Percentiles rank a stretch among this genome's conserved stretches.
These are phyloP conservation scores for Sminthurinus aureus DNA, from an alignment of 2,888 invertebrate species.

Conservation along the genomic window DNA sequence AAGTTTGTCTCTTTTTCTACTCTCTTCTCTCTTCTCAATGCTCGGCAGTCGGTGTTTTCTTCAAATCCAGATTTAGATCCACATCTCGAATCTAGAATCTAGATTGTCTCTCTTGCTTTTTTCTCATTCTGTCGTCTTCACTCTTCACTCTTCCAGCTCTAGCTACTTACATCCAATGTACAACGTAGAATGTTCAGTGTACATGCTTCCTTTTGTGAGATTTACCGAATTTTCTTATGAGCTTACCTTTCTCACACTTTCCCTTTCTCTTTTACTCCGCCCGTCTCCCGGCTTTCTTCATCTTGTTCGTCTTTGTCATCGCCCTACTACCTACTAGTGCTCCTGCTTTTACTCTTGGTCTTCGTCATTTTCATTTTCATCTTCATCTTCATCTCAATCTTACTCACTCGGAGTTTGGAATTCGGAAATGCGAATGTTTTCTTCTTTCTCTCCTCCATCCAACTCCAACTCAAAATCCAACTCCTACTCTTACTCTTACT, in stretches of 20 bases:
- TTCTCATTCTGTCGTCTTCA: not conserved
- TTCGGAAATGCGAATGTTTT: not conserved
- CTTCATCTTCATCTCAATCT: not conserved
- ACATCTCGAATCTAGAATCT: not conserved
- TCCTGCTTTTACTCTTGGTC: not conserved
- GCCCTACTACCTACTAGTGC: not conserved
- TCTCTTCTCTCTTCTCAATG: conserved; percentile 16
- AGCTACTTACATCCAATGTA: too few species aligned
- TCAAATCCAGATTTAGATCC: too few species aligned
- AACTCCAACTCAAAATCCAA: not conserved
- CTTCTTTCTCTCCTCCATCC: not conserved
- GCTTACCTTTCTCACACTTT: conserved; percentile 38
- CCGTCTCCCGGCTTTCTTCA: not conserved
- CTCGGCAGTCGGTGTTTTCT: too few species aligned
- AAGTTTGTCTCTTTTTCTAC: not conserved
- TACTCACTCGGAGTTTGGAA: not conserved
- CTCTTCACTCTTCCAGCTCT: too few species aligned
- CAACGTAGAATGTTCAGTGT: too few species aligned
- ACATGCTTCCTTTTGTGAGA: conserved; percentile 3
- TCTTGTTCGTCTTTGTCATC: not conserved
- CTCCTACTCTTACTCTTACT: not conserved
- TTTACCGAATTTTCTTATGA: conserved; percentile 12
- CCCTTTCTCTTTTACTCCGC: not conserved
- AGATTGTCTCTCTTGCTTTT: not conserved
- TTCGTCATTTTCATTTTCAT: not conserved